Conservation (phyloP, 2,888 invertebrate species). For the Pecten maximus region DNA sequence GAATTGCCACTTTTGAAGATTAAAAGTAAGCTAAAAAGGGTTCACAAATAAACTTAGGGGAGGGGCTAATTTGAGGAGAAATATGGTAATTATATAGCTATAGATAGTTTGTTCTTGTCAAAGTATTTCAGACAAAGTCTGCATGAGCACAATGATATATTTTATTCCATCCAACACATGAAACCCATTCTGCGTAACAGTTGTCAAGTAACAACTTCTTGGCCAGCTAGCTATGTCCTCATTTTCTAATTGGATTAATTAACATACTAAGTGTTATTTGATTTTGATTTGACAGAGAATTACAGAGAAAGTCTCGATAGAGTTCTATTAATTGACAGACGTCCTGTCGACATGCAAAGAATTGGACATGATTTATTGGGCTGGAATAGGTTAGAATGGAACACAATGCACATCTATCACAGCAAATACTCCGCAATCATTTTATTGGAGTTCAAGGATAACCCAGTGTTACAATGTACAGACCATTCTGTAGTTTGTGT, state of each 20-base stretch:
- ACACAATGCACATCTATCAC: background rate
- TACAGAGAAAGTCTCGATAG: background rate
- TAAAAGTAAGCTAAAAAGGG: no score
- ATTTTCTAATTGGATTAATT: background rate
- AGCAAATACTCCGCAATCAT: background rate
- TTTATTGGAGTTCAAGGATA: background rate
- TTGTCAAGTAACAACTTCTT: background rate
- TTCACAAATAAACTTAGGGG: no score
- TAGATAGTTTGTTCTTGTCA: background rate
- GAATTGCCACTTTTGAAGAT: no score
- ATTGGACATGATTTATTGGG: background rate
- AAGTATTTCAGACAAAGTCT: background rate
- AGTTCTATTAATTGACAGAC: background rate
- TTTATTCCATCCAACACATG: background rate
- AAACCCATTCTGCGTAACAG: background rate
- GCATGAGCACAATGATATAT: no score
- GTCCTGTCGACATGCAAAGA: background rate
- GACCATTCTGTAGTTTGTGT: background rate
- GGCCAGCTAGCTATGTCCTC: background rate
- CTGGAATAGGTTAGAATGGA: background rate
- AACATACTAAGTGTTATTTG: background rate
- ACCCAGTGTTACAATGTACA: background rate
- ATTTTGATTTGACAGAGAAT: background rate
- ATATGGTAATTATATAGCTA: no score
- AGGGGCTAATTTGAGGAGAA: no score